Evolutionary conservation across 2,888 invertebrate species (phyloP).

Genomic region (Luperina testacea): DNA sequence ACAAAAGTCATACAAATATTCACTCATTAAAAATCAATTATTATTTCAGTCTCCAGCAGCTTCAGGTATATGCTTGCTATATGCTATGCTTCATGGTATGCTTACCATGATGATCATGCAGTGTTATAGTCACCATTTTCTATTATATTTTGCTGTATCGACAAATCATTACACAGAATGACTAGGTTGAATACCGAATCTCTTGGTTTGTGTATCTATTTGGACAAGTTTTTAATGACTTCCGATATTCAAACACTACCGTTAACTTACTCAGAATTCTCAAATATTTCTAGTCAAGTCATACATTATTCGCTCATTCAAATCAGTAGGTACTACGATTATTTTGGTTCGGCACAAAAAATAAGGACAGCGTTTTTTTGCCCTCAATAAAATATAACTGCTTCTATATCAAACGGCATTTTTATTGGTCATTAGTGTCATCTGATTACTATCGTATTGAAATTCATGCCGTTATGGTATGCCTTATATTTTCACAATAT

Average conservation of each 20-base stretch:
- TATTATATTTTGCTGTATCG: neutral
- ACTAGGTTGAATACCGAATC: constrained; percentile 17
- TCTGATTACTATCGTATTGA: constrained; percentile 48
- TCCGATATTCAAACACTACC: constrained; percentile 46
- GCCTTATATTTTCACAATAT: constrained; percentile 17
- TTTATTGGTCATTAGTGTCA: constrained; percentile 45
- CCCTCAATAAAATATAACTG: constrained; percentile 53
- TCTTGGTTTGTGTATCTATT: constrained; percentile 15
- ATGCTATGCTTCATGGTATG: too few relatives aligned
- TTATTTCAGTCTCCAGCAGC: neutral
- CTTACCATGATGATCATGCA: neutral
- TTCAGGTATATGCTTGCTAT: neutral
- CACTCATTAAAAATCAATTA: neutral
- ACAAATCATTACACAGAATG: constrained; percentile 40
- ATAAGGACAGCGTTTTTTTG: constrained; percentile 41
- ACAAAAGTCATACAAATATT: constrained; percentile 8
- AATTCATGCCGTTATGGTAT: constrained; percentile 3
- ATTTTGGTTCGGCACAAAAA: constrained; percentile 56
- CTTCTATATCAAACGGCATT: constrained; percentile 44
- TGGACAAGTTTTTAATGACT: constrained; percentile 49
- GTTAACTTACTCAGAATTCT: constrained; percentile 47
- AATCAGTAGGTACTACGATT: constrained; percentile 26
- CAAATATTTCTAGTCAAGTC: constrained; percentile 32
- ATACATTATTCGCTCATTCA: constrained; percentile 43
- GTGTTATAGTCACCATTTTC: neutral